Evolutionary conservation across 2,888 invertebrate genomes (phyloP).

Genomic region (Amorpha juglandis): DNA sequence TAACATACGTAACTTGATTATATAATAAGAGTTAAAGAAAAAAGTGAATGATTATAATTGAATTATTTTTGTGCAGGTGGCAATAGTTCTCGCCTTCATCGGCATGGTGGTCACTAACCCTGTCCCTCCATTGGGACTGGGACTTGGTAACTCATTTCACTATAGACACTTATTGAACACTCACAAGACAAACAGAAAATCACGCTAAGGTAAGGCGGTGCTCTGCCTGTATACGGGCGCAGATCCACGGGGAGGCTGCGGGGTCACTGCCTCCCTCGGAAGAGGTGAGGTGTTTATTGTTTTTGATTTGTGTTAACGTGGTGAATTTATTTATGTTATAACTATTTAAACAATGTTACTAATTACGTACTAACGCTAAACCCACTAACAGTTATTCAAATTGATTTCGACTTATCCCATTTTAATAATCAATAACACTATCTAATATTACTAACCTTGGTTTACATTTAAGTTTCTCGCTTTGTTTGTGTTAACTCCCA

Average conservation of each 20-base stretch:
- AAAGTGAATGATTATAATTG: not conserved
- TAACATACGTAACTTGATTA: too few relatives aligned
- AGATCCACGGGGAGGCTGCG: slow-evolving; percentile 1
- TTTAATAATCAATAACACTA: too few relatives aligned
- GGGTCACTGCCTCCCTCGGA: not conserved
- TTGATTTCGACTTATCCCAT: too few relatives aligned
- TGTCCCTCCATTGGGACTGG: slow-evolving; percentile 50
- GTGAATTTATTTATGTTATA: too few relatives aligned
- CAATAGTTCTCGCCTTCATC: slow-evolving; percentile 68
- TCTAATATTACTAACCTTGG: too few relatives aligned
- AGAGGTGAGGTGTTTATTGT: slow-evolving; percentile 4
- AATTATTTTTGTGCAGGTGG: slow-evolving; percentile 55
- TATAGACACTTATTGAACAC: slow-evolving; percentile 50
- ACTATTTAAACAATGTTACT: too few relatives aligned
- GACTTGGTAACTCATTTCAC: slow-evolving; percentile 48
- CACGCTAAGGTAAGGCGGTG: slow-evolving; percentile 43
- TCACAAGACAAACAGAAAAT: slow-evolving; percentile 46
- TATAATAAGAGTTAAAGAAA: not conserved
- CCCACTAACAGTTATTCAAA: too few relatives aligned
- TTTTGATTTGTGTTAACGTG: not conserved
- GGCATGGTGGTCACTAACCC: slow-evolving; percentile 64
- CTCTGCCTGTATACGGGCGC: slow-evolving; percentile 16
- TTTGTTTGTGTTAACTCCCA: not conserved
- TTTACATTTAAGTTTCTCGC: not conserved
- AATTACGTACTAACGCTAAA: not conserved